Evolutionary conservation across 2,888 invertebrate species (phyloP), one percentile per base, ranked within the genome.

Genomic region (Macrophya annulata): DNA sequence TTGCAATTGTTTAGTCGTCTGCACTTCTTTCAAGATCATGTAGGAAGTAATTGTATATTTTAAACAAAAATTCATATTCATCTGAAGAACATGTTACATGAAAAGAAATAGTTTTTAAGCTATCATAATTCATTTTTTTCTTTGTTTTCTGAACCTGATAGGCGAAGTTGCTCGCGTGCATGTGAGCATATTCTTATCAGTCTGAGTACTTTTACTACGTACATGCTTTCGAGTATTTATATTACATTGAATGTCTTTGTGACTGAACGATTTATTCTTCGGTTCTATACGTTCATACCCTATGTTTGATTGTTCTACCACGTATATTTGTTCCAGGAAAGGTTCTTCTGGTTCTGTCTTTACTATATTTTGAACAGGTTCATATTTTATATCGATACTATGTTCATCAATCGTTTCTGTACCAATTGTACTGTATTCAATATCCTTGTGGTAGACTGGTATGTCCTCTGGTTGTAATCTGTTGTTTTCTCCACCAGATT

Each of bases 171-270:
- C 76, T 76, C 76, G 76, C 48, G 48, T 25, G 31, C 76, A 51
- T 6, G 48, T 76, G 2, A 76, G 10, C 48, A 76, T 25, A 25
- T 17, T 76, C 31, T 15, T 48, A 76, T 76, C 76, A 31, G 48
- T 48, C 48, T 76, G 76, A 21, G 76, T 76, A 25, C 45, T 15
- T 31, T 76, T 76, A 48, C 76, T 76, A 48, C 76, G 76, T 10
- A 76, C 21, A 25, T 48, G 76, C 21, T 76, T 76, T 4, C 76
- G 76, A 1, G 43, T 76, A 31, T 25, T 76, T 31, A 76, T 76
- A 45, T 76, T 76, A 76, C 76, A 76, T 45, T 76, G 76, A 48
- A 76, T 76, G 31, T 76, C 76, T 31, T 76, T 76, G 76, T 76
- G 76, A 17, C 76, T 76, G 15, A 76, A 9, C 15, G 76, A 48